Base-by-base conservation (phyloP, 1,140 invertebrate genomes). In the Druon quercuslanigerum region DNA sequence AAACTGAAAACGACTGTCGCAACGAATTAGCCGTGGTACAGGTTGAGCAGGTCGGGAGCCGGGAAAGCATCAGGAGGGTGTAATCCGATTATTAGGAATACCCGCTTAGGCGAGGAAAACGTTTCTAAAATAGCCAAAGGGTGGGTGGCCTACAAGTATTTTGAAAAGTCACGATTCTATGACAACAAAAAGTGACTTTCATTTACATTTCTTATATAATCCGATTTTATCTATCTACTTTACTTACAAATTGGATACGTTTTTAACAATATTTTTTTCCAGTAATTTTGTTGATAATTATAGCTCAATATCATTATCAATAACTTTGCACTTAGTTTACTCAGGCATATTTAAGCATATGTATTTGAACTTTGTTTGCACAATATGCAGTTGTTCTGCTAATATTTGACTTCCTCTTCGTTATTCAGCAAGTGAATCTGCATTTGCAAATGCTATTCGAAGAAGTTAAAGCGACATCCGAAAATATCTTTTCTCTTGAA, bases 61-160 rank as follows among this genome's bases (percentile, higher is more conserved):
- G 20, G 52, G 74, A 76, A 52, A 72, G 66, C 71, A 57, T 50
- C 77, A 72, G 50, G 54, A 78, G 72, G 73, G 56, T 75, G 76
- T 83, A 84, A 84, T 79, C 82, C 76, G 82, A 82, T 84, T 84
- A 84, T 60, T 12, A 17, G 54, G 73, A 57, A 56, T 79, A 77
- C 83, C 74, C 82, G 77, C 79, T 84, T 71, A 16, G 20, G 78
- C 51, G 56, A 54, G 19, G 73, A 72, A 74, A 76, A 50, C 40
- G 19, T 66, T 66, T 66, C 74, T 70, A 56, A 54, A 66, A 71
- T 12, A 46, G 66, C n/a, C 19, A 51, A 56, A 19, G 40, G 60
- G 71, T 81, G 82, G 82, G 82, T 66, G 33, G 60, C 60, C 60
- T 60, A 16, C 33, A 40, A 12, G 11, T 57, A 25, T 12, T 20